Evolutionary conservation across 1,140 invertebrate species (phyloP), one percentile per base, ranked within the genome.

Genomic region (Cotesia typhae): DNA sequence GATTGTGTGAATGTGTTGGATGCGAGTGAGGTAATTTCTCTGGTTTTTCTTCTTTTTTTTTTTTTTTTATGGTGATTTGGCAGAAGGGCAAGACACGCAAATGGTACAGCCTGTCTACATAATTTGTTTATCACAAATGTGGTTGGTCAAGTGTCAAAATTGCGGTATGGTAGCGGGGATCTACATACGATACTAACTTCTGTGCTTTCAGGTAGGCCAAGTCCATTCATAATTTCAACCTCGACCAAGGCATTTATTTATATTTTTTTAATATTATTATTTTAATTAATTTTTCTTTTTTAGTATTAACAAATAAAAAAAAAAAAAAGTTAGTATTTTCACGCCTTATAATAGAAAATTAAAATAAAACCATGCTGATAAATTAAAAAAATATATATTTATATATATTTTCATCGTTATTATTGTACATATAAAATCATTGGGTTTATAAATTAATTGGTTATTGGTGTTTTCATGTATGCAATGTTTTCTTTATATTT

Each of bases 151-250:
- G 86, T 86, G 84, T 86, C 83, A 78, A 28, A 28, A 86, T 86
- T 82, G 82, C 82, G 79, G 81, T 84, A 81, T 87, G 86, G 85
- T 87, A 87, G 84, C 85, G 85, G 85, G 85, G 81, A 82, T 79
- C 85, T 85, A 86, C 84, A 84, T 83, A 81, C 79, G 86, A 87
- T 87, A 87, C 86, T 87, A 87, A 87, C 85, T 87, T 87, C 86
- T 87, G 86, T 87, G 86, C 86, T 87, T 87, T 79, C 84, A 87
- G 86, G 86, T 87, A 87, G 86, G 86, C 84, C 85, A 87, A 87
- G 82, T 86, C 84, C 79, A 86, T 80, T 87, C 84, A 86, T 87
- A 86, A 85, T 87, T 86, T 80, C 83, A 82, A 10, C 70, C 71
- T 68, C 72, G 70, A 67, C 38, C 52, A 67, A 72, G 53, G 53